Evolutionary conservation across 2,797 vertebrate genomes (phyloP), one percentile per base, ranked within the genome.

Genomic region (Chelonia mydas): DNA sequence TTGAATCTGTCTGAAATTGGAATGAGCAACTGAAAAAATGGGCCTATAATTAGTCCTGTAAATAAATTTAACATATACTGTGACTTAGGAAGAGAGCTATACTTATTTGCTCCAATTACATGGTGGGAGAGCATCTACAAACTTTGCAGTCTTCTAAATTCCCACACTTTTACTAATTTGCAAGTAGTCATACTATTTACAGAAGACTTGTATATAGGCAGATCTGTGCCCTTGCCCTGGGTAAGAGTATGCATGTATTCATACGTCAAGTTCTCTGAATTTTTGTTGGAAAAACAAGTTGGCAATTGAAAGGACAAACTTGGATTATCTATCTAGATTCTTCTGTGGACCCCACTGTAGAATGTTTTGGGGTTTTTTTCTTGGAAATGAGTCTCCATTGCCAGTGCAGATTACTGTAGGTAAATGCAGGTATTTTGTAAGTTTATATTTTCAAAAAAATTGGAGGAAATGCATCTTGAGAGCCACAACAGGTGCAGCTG

Each of bases 401-500:
- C 84, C 77, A 45, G 91, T 74, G 54, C 65, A 82, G 89, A 85
- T 92, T 93, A 25, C 88, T 90, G 41, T 85, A 25, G 23, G 21
- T 59, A 8, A 54, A 72, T 23, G 28, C 15, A 2, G 41, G 28
- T n/a, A 61, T 94, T 90, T 72, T 57, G 8, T 94, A 94, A 83
- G 2, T 84, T 5, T 82, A 85, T 84, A 54, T 87, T 89, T 84
- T 85, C 83, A 57, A 33, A n/a, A n/a, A 68, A 50, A 83, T 53
- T 0, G 1, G 86, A 74, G 81, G 11, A 96, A 92, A 96, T 72
- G 90, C 95, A 96, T 96, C 97, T 96, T 93, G 93, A 83, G 37
- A 92, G 61, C 92, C 89, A 0, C 68, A 79, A 68, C 10, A 82
- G 80, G 51, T 1, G 13, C 89, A 89, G 86, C 85, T 92, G 94